A percentile compares a stretch with the other conserved stretches of the same genome.
Conservation (phyloP, 1,140 invertebrate species). For the Drosophila ohnishii region DNA sequence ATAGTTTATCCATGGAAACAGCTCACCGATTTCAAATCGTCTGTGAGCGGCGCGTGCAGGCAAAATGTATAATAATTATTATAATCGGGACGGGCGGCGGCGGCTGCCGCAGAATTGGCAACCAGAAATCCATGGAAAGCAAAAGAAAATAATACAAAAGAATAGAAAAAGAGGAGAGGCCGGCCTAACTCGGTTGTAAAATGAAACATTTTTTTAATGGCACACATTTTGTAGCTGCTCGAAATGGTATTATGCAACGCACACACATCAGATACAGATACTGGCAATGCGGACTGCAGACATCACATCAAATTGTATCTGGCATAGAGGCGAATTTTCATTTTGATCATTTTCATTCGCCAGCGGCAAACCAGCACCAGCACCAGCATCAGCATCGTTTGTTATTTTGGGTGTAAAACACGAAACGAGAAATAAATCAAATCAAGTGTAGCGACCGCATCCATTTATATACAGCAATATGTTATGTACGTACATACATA, state of each 20-base stretch:
- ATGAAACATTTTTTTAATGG: constrained; percentile 59
- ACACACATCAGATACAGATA: constrained; percentile 39
- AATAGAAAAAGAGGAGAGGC: constrained; percentile 26
- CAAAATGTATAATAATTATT: constrained; percentile 37
- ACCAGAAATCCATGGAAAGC: constrained; percentile 13
- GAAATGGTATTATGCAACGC: constrained; percentile 78
- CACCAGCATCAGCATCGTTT: constrained; percentile 55
- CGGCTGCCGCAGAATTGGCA: constrained; percentile 26
- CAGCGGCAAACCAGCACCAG: constrained; percentile 4
- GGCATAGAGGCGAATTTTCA: constrained; percentile 65
- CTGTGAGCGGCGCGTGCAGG: constrained; percentile 21
- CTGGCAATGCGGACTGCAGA: constrained; percentile 46
- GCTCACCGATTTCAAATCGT: constrained; percentile 17
- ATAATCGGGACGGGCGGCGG: constrained; percentile 12
- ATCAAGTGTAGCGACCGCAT: constrained; percentile 73
- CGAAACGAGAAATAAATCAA: constrained; percentile 81
- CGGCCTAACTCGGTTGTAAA: constrained; percentile 46
- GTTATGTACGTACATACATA: constrained; percentile 16
- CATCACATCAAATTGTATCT: constrained; percentile 49
- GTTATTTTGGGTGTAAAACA: constrained; percentile 81
- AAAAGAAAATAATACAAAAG: constrained; percentile 12
- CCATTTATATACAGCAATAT: constrained; percentile 65
- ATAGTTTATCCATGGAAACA: constrained; percentile 39
- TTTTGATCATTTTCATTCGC: constrained; percentile 69
- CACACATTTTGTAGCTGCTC: constrained; percentile 56